Evolutionary conservation across 1,140 invertebrate species (phyloP).

Genomic region (Drosophila obscura): DNA sequence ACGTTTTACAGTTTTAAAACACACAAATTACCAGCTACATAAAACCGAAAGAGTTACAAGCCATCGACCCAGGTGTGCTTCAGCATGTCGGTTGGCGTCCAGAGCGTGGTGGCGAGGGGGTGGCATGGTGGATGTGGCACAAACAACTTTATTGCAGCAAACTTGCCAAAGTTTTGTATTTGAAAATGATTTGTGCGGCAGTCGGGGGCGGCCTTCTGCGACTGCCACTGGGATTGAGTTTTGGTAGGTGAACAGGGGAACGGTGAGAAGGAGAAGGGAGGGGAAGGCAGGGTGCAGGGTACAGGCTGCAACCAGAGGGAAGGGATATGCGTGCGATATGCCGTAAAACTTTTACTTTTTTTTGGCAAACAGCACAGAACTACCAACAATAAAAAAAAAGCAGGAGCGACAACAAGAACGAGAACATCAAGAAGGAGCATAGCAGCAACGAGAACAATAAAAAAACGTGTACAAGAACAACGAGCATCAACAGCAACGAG

Average conservation of each 20-base stretch:
- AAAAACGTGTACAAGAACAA: too few species aligned
- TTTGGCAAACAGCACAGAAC: slow-evolving; percentile 63
- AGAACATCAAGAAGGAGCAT: background rate
- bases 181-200: slow-evolving; percentile 73
- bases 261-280: too few species aligned
- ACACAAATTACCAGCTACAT: slow-evolving; percentile 76
- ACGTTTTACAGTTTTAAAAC: slow-evolving; percentile 76
- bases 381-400: slow-evolving; percentile 11
- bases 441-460: too few species aligned
- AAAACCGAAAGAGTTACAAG: slow-evolving; percentile 67
- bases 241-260: too few species aligned
- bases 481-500: background rate
- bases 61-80: slow-evolving; percentile 34
- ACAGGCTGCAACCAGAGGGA: slow-evolving; percentile 1
- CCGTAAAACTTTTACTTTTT: slow-evolving; percentile 70
- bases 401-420: slow-evolving; percentile 3
- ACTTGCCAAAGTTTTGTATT: slow-evolving; percentile 76
- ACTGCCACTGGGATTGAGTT: too few species aligned
- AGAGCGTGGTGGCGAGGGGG: too few species aligned
- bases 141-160: slow-evolving; percentile 75
- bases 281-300: background rate
- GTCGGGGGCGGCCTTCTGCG: slow-evolving; percentile 1
- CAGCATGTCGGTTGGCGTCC: background rate
- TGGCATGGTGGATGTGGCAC: slow-evolving; percentile 21
- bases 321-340: slow-evolving; percentile 61